These are phyloP conservation scores for Strigops habroptila DNA, from an alignment of 2,113 vertebrate genomes.

Conservation along the genomic window DNA sequence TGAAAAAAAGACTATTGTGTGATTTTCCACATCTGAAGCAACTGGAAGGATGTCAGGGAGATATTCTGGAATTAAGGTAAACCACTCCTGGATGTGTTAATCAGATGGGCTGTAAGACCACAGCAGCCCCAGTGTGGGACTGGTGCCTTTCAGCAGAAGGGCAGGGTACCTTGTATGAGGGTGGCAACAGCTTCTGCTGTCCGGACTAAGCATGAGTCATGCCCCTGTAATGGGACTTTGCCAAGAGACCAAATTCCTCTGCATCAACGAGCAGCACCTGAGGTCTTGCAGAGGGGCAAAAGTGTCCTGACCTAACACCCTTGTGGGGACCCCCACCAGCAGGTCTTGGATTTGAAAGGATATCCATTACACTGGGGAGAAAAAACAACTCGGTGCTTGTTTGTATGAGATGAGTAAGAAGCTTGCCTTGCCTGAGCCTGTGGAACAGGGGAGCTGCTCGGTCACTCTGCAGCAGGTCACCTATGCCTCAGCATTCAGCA, in stretches of 20 bases:
- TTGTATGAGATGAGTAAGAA: background rate
- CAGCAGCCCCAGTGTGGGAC: background rate
- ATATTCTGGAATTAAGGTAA: background rate
- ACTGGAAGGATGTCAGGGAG: background rate
- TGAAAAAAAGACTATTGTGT: background rate
- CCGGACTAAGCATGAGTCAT: fast-evolving
- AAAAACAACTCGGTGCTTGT: fast-evolving
- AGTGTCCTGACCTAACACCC: background rate
- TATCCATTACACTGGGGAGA: background rate
- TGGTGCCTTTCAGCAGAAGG: background rate
- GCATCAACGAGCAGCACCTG: background rate
- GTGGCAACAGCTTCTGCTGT: background rate
- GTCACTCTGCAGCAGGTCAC: background rate
- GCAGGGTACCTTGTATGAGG: background rate
- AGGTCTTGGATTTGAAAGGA: background rate
- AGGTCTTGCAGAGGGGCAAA: background rate
- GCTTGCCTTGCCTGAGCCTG: background rate
- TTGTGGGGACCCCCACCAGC: background rate
- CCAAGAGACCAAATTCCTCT: background rate
- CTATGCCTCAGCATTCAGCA: background rate
- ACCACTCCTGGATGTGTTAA: background rate
- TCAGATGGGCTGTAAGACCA: background rate
- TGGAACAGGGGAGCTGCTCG: background rate
- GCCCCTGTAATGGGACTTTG: background rate
- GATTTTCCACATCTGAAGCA: background rate